Evolutionary conservation across 1,140 invertebrate species (phyloP).

Genomic region (Helicoverpa zea): DNA sequence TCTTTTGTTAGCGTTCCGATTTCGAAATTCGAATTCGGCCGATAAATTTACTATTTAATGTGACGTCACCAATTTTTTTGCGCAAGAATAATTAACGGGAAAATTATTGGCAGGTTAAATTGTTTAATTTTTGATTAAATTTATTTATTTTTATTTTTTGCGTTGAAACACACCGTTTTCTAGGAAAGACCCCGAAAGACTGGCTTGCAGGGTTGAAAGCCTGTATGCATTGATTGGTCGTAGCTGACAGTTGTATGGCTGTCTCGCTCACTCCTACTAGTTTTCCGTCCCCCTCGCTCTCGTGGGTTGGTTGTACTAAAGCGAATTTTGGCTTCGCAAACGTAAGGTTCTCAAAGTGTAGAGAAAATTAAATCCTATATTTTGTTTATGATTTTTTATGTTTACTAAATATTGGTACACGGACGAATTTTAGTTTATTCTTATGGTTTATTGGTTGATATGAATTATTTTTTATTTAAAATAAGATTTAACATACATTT

Average conservation of each 20-base stretch:
- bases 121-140: background rate
- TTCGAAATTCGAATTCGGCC: background rate
- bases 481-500: too few relatives aligned
- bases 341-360: conserved; percentile 30
- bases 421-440: too few relatives aligned
- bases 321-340: conserved; percentile 41
- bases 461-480: too few relatives aligned
- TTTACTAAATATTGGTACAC: background rate
- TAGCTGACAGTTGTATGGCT: conserved; percentile 13
- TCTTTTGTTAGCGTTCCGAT: conserved; percentile 36
- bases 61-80: background rate
- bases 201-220: conserved; percentile 17
- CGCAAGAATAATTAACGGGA: background rate
- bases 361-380: conserved; percentile 4
- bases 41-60: background rate
- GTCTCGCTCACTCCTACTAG: background rate
- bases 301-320: conserved; percentile 3
- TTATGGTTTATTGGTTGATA: too few relatives aligned
- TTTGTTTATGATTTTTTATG: background rate
- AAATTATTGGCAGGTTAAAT: too few relatives aligned
- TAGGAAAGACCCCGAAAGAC: conserved; percentile 12
- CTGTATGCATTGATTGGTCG: conserved; percentile 45
- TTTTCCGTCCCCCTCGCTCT: conserved; percentile 26
- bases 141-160: background rate
- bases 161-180: background rate